These are phyloP conservation scores for Thunnus thynnus DNA, from an alignment of 2,113 vertebrate species.

Conservation along the genomic window DNA sequence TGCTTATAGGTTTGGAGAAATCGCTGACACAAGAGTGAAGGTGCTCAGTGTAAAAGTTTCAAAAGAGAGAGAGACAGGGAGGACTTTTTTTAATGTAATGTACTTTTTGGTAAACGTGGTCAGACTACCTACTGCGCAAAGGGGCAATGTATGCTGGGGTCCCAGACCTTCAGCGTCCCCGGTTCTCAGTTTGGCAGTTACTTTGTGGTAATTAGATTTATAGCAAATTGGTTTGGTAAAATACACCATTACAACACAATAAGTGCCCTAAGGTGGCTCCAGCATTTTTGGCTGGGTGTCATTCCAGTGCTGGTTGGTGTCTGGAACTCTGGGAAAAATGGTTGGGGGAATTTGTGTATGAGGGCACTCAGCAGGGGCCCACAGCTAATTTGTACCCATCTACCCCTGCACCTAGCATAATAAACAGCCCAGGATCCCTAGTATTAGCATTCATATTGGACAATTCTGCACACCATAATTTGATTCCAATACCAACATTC, in stretches of 20 bases:
- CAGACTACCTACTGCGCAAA: not conserved
- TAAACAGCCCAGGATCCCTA: too few relatives aligned
- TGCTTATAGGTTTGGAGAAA: slow-evolving; percentile 50
- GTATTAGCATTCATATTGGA: too few relatives aligned
- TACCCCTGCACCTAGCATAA: too few relatives aligned
- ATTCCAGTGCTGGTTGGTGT: too few relatives aligned
- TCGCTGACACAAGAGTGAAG: slow-evolving; percentile 58
- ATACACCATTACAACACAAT: not conserved
- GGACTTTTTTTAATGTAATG: not conserved
- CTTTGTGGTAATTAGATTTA: not conserved
- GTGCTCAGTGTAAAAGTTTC: slow-evolving; percentile 19
- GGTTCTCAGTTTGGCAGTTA: not conserved
- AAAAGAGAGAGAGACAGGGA: not conserved
- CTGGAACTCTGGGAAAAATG: too few relatives aligned
- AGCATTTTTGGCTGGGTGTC: not conserved
- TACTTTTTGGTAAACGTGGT: not conserved
- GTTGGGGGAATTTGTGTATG: too few relatives aligned
- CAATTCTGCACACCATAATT: too few relatives aligned
- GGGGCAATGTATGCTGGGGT: too few relatives aligned
- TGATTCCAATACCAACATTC: too few relatives aligned
- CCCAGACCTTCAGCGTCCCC: not conserved
- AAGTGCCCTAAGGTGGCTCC: not conserved
- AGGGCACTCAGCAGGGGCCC: too few relatives aligned
- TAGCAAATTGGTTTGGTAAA: not conserved
- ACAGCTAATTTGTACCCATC: too few relatives aligned